phyloP scores from a whole-genome alignment of 2,113 vertebrate species.

The Sylvietta virens region DNA sequence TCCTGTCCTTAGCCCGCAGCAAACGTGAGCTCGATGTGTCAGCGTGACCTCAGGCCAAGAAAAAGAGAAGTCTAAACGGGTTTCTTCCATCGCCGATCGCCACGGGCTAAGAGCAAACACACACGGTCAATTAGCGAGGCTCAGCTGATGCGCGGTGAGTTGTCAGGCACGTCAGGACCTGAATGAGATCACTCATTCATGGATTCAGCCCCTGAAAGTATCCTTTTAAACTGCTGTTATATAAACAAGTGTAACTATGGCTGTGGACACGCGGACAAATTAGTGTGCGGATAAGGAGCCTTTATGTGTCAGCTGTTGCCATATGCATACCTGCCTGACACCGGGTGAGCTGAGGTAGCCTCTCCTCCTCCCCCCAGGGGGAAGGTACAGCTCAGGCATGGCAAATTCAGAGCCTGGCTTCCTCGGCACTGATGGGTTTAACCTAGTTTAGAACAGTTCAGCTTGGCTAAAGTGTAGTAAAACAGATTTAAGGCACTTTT shows the following conservation, averaged over 20 bases:
- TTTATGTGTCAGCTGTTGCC: not conserved
- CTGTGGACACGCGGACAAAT: not conserved
- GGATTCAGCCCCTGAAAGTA: not conserved
- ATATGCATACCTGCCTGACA: not conserved
- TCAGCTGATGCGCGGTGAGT: not conserved
- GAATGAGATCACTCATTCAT: conserved; percentile 47
- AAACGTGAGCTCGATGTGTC: not conserved
- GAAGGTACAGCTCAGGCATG: not conserved
- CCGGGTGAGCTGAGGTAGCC: not conserved
- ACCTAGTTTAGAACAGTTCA: not conserved
- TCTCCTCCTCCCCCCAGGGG: not conserved
- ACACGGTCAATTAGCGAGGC: conserved; percentile 33
- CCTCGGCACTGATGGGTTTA: not conserved
- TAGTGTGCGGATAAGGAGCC: not conserved
- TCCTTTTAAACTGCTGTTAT: not conserved
- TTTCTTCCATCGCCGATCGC: not conserved
- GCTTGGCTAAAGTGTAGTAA: not conserved
- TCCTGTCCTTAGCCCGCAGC: not conserved
- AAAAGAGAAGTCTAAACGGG: not conserved
- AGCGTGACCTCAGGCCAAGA: conserved; percentile 13
- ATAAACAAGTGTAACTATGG: not conserved
- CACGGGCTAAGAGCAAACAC: conserved; percentile 24
- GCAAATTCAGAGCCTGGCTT: not conserved
- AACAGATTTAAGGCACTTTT: not conserved
- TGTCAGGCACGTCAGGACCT: conserved; percentile 16